phyloP scores from a whole-genome alignment of 2,113 vertebrate genomes.

The Hippolais icterina region DNA sequence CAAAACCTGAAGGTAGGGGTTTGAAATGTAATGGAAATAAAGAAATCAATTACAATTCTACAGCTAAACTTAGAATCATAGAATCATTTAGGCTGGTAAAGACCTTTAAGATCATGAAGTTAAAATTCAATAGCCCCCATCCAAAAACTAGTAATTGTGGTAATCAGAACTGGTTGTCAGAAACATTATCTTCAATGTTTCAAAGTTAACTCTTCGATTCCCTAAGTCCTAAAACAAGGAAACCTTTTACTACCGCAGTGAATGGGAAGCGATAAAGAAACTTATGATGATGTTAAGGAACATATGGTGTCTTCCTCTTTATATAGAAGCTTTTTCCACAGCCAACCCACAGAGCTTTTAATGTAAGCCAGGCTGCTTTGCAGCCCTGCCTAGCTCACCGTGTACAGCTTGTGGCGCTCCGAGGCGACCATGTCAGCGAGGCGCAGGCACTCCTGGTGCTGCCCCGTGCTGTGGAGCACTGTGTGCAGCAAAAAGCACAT shows the following conservation, averaged over 20 bases:
- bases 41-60: not conserved
- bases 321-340: not conserved
- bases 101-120: not conserved
- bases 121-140: not conserved
- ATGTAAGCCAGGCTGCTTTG: not conserved
- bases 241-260: not conserved
- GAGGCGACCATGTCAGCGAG: constrained; percentile 91
- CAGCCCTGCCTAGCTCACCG: constrained; percentile 67
- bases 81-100: not conserved
- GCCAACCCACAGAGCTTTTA: not conserved
- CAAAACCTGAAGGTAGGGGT: not conserved
- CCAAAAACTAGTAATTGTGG: not conserved
- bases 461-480: constrained; percentile 86
- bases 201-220: not conserved
- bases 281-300: rapidly evolving
- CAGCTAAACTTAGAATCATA: not conserved
- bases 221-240: not conserved
- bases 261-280: not conserved
- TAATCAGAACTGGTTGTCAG: not conserved
- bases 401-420: constrained; percentile 89
- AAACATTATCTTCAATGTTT: not conserved
- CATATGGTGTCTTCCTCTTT: not conserved
- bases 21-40: not conserved
- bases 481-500: constrained; percentile 91
- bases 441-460: constrained; percentile 91